Base-by-base conservation (phyloP, 2,888 invertebrate species). In the Osmoderma eremita region DNA sequence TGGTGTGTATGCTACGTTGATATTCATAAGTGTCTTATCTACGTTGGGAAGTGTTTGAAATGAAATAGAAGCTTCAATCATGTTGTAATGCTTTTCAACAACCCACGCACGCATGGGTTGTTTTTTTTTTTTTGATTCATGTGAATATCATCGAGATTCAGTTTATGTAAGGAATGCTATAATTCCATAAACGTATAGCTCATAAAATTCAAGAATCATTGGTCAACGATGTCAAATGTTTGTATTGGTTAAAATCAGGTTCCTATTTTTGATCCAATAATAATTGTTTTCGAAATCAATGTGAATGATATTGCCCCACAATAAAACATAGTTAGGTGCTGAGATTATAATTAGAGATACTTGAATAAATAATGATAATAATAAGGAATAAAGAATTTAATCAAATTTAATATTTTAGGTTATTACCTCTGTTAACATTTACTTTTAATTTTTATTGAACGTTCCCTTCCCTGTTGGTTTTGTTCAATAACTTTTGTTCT, bases 241-340 rank as follows among this genome's bases (percentile, higher is more conserved):
- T 53, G 18, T 13, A 42, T 13, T 58, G 22, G 24, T 42, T 41
- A 38, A 17, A 24, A 50, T 22, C 30, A 17, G 20, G 22, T 56
- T 56, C 22, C 22, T 56, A 56, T 56, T 20, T 56, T 20, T 42
- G 42, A 42, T 58, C 42, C 42, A 58, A 45, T 22, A 58, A 58
- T 42, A 42, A 18, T 24, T 58, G 41, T 58, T 58, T 58, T 24
- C 41, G 24, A 24, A 22, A 42, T 42, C 2, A 30, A 30, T 30
- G 30, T 30, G 30, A 30, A 30, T 30, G 30, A 6, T 30, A 30
- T 30, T 30, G 30, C 3, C 10, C 1, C 10, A 10, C 30, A 30
- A n/a, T 4, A 30, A 30, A 30, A 2, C 30, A 30, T 10, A 30
- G 5, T 30, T n/a, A n/a, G n/a, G n/a, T n/a, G n/a, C n/a, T n/a